Evolutionary conservation across 1,140 invertebrate genomes (phyloP), one percentile per base, ranked within the genome.

Genomic region (Phocides pigmalion): DNA sequence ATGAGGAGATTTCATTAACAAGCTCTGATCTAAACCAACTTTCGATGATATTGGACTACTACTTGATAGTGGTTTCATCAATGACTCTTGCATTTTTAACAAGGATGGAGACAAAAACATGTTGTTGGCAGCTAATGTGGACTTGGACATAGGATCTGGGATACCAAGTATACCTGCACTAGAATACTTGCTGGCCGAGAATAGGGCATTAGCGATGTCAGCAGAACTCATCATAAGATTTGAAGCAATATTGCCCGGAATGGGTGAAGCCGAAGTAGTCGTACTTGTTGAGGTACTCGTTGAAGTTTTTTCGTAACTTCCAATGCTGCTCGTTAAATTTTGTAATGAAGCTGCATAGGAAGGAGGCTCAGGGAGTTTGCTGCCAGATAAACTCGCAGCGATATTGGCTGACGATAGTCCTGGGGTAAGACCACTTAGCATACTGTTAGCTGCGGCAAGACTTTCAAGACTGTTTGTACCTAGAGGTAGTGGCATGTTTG

Each of bases 61-160:
- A 37, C 76, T 87, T 3, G 91, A 88, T 4, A 92, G 62, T 11
- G 91, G 91, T 75, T 92, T 92, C 61, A 92, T 74, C 9, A 92
- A 67, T 58, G 90, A 86, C 61, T 92, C 91, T 68, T 92, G 91
- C 91, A 92, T 92, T 80, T 92, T 92, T 15, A 92, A 74, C 17
- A 92, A 68, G 4, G 91, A 92, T 4, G 91, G 91, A 14, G 91
- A 93, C 68, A 95, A 86, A 46, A 94, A 95, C 93, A 95, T 94
- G 71, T 95, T 95, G 69, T 94, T 95, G 1, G 94, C 94, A 0
- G 94, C 94, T 64, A 95, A 81, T 20, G 94, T 95, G n/a, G 93
- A 94, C 72, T 95, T 94, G 0, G 94, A 94, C 90, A 95, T 93
- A 0, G 94, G 94, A 89, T 95, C 94, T 0, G 94, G 94, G 70